These are phyloP conservation scores for Griposia aprilina DNA, from an alignment of 2,888 invertebrate genomes.

Conservation along the genomic window DNA sequence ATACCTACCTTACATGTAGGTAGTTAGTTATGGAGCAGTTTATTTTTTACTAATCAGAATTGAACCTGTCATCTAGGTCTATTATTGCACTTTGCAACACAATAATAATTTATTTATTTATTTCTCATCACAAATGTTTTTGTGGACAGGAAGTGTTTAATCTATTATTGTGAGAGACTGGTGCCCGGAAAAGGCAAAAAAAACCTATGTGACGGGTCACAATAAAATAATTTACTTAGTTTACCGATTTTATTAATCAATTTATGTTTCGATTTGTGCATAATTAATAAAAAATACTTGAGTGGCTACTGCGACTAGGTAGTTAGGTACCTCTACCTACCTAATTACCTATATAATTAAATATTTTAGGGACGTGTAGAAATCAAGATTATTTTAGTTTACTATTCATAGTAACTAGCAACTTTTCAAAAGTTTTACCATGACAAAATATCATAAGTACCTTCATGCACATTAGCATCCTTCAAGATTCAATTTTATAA, in stretches of 20 bases:
- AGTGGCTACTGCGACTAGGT: no score
- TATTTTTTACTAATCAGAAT: conserved; percentile 10
- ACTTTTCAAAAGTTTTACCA: not conserved
- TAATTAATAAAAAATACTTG: no score
- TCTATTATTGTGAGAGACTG: no score
- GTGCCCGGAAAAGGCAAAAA: no score
- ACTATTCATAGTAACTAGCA: not conserved
- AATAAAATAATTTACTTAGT: no score
- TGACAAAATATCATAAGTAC: not conserved
- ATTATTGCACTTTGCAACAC: not conserved
- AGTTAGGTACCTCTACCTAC: no score
- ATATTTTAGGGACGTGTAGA: not conserved
- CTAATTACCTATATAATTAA: no score
- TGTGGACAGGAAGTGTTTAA: no score
- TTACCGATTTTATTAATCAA: no score
- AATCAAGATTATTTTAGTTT: conserved; percentile 2
- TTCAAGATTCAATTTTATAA: conserved; percentile 7
- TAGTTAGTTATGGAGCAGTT: not conserved
- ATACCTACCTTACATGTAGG: not conserved
- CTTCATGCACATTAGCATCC: conserved; percentile 7
- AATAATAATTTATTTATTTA: not conserved
- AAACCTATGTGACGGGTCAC: no score
- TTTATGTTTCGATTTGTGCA: no score
- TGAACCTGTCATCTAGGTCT: conserved; percentile 27
- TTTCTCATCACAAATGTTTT: no score